Evolutionary conservation across 2,113 vertebrate genomes (phyloP), one percentile per base, ranked within the genome.

Genomic region (Tonatia bakeri): DNA sequence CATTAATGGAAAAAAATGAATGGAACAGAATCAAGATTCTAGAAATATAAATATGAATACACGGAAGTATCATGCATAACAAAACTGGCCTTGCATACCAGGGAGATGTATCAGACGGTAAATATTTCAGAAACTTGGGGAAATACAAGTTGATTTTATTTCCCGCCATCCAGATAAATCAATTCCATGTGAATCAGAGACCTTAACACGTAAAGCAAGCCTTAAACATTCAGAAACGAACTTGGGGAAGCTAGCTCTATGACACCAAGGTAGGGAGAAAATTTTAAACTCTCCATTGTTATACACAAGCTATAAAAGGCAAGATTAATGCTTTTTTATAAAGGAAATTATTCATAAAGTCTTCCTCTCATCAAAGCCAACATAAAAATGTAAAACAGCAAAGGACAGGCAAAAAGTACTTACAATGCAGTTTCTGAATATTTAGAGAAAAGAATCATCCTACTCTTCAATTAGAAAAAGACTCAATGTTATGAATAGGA

Each of bases 381-480:
- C 38, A 47, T 43, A 40, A 85, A 79, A 69, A 67, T 69, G 70
- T 13, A 50, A 81, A 80, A 73, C 52, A 67, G 9, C 31, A 31
- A 90, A 89, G 24, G 81, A 88, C 13, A 79, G 17, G 31, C n/a
- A 59, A 36, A 93, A 54, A 54, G 15, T 36, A 73, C 33, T 87
- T 81, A 33, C 8, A 70, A 15, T 7, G 38, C 40, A 36, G 22
- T 64, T 89, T 77, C 28, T 96, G 72, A 52, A 56, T 91, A 22
- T 70, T 69, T 52, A 72, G 76, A 59, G 36, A 33, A 73, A 90
- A 73, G 69, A 87, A 33, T 69, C 88, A 92, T n/a, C 75, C 76
- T 67, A 65, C 56, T 93, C 73, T 75, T 89, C 90, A 97, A 20
- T 87, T 79, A 91, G 77, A 89, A 65, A 59, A 76, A 47, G 76